Evolutionary conservation across 2,888 invertebrate genomes (phyloP), one percentile per base, ranked within the genome.

Genomic region (Drosophila antonietae): DNA sequence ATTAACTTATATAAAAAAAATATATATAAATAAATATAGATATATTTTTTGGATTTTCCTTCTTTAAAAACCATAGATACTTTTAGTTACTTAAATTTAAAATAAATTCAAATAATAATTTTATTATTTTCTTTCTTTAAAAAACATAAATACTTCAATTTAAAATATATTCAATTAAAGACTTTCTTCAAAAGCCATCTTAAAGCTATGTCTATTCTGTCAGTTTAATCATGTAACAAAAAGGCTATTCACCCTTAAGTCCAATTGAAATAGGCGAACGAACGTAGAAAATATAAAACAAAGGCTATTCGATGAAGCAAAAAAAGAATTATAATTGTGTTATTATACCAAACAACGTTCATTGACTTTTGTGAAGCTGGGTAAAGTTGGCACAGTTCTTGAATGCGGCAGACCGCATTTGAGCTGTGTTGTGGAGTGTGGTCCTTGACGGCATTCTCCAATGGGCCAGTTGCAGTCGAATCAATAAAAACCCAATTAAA

Each of bases 401-500:
- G 58, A 43, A 58, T 76, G 66, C 76, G 46, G 80, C 59, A 79
- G 80, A 79, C 80, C 76, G 55, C 65, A 66, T 23, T 80, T 52
- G 31, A 53, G 64, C 18, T 55, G 37, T 31, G 12, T 14, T 31
- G 5, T 55, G 53, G 51, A 71, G 68, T 28, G 41, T 14, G 14
- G 49, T 43, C 60, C 75, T 62, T 68, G 64, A 73, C 47, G 60
- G 23, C 14, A 52, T 51, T 39, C 53, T 47, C 35, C 43, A 51
- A 55, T 58, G 39, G 72, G 49, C 67, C 72, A 66, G 64, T 60
- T 55, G 55, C 55, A 68, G 49, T 53, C 46, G 59, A 72, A 82
- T 80, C 80, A 80, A 80, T 83, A 77, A 81, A 79, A 75, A 66
- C 35, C 78, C 83, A 81, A 81, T 83, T 81, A 73, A 80, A 72